A percentile compares a stretch with the other conserved stretches of the same genome.
Evolutionary conservation across 2,113 vertebrate species (phyloP).

Genomic region (Nanorana parkeri): DNA sequence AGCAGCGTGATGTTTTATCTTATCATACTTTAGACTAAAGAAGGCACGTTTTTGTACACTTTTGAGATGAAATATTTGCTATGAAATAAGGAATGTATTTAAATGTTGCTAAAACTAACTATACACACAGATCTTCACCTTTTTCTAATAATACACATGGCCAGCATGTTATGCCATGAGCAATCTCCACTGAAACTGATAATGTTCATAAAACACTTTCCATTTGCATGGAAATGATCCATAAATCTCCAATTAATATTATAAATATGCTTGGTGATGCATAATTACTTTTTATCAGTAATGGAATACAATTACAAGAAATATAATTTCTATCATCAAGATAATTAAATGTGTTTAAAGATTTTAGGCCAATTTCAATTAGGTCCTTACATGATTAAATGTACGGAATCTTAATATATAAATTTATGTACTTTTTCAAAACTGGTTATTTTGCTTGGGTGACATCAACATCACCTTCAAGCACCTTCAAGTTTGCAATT

Average conservation of each 20-base stretch:
- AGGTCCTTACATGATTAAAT: constrained; percentile 62
- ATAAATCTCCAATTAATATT: constrained; percentile 39
- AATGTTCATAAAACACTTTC: constrained; percentile 21
- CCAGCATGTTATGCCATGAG: not conserved
- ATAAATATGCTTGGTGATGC: constrained; percentile 47
- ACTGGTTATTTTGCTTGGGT: constrained; percentile 56
- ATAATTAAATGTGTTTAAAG: constrained; percentile 63
- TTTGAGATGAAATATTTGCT: no score
- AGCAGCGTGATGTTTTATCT: no score
- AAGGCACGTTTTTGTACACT: no score
- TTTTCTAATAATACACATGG: not conserved
- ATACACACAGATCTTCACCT: not conserved
- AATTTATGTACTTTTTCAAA: constrained; percentile 58
- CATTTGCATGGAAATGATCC: constrained; percentile 25
- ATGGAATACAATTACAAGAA: constrained; percentile 63
- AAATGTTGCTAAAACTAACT: no score
- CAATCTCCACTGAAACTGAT: constrained; percentile 5
- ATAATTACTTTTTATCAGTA: constrained; percentile 64
- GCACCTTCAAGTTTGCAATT: constrained; percentile 1
- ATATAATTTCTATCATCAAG: constrained; percentile 55
- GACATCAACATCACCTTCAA: not conserved
- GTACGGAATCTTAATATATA: constrained; percentile 61
- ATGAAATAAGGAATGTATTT: no score
- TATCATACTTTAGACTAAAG: no score
- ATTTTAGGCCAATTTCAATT: constrained; percentile 54